A percentile compares a stretch with the other conserved stretches of the same genome.
Conservation (phyloP, 2,113 vertebrate species). For the Polyodon spathula region DNA sequence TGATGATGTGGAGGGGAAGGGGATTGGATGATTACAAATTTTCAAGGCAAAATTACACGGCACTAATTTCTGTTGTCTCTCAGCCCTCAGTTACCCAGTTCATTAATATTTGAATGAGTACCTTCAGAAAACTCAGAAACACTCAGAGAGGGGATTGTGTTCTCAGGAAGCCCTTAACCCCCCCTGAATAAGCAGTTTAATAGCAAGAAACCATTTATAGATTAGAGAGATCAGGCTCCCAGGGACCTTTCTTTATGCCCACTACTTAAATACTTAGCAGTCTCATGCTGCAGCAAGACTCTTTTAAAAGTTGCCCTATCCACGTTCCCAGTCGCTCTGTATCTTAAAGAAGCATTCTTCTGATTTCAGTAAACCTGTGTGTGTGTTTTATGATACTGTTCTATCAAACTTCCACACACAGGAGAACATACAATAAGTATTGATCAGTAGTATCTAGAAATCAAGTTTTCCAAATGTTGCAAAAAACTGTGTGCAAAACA, state of each 20-base stretch:
- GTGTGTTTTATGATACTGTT: background rate
- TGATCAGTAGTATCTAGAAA: no score
- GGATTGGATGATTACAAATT: background rate
- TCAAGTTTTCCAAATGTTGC: no score
- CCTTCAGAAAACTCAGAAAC: slow-evolving; percentile 37
- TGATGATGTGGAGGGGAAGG: background rate
- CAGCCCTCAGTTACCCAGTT: slow-evolving; percentile 23
- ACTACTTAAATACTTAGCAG: slow-evolving; percentile 44
- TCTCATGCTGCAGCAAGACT: slow-evolving; percentile 34
- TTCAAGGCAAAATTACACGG: slow-evolving; percentile 25
- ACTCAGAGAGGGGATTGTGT: slow-evolving; percentile 41
- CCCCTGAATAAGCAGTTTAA: slow-evolving; percentile 42
- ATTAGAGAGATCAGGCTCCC: slow-evolving; percentile 40
- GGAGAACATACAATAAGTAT: no score
- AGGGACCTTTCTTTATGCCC: slow-evolving; percentile 38
- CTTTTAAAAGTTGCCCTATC: slow-evolving; percentile 30
- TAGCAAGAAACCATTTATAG: slow-evolving; percentile 46
- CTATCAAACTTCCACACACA: background rate
- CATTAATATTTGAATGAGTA: slow-evolving; percentile 43
- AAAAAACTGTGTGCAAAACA: no score
- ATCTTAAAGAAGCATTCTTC: slow-evolving; percentile 8
- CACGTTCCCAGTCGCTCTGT: background rate
- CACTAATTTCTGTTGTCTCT: slow-evolving; percentile 31
- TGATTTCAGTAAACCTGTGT: background rate
- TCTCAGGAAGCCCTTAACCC: slow-evolving; percentile 42